phyloP scores from a whole-genome alignment of 1,140 invertebrate genomes.

The Eurosta solidaginis region DNA sequence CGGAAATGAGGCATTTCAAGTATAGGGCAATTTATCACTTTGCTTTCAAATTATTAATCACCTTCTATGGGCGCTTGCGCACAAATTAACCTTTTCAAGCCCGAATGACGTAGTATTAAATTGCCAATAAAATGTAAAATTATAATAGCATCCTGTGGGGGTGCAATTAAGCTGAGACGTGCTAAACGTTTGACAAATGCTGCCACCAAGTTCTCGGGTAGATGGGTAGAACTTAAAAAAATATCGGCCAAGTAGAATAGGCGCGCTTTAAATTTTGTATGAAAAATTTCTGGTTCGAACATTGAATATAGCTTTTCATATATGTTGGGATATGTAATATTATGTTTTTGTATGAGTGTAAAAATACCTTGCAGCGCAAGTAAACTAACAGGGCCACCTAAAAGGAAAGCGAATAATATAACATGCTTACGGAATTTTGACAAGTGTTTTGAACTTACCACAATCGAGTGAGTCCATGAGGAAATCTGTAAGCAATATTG shows the following conservation, averaged over 20 bases:
- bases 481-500: conserved; percentile 88
- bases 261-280: conserved; percentile 85
- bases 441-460: conserved; percentile 61
- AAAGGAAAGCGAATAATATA: conserved; percentile 32
- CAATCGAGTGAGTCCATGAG: conserved; percentile 86
- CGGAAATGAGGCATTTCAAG: too few species aligned
- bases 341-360: conserved; percentile 86
- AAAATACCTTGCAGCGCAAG: conserved; percentile 93
- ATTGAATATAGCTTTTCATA: conserved; percentile 92
- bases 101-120: conserved; percentile 84
- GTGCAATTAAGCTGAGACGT: conserved; percentile 79
- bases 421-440: not conserved
- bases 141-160: conserved; percentile 77
- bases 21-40: too few species aligned
- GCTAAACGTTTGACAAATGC: conserved; percentile 90
- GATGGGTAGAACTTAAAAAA: conserved; percentile 90
- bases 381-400: conserved; percentile 84
- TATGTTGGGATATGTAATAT: conserved; percentile 95
- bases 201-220: conserved; percentile 89
- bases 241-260: conserved; percentile 86
- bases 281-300: conserved; percentile 87
- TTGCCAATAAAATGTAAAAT: conserved; percentile 86
- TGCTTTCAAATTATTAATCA: not conserved
- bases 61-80: conserved; percentile 40
- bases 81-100: conserved; percentile 78